Percentiles rank a stretch among this genome's conserved stretches.
Conservation (phyloP, 2,888 invertebrate species). For the Neocrepidodera transversa region DNA sequence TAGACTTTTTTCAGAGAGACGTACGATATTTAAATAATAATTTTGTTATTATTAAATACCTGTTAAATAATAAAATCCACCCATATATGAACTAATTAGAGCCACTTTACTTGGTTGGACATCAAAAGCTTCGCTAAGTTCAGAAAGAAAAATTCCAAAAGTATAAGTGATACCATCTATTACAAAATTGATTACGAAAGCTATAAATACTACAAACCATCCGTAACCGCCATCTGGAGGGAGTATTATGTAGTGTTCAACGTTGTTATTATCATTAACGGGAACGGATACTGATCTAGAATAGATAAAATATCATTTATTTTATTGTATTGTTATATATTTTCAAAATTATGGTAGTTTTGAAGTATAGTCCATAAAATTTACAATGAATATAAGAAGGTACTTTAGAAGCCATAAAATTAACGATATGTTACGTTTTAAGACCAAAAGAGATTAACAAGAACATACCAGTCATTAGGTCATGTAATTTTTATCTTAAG, state of each 20-base stretch:
- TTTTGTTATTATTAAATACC: slow-evolving; percentile 48
- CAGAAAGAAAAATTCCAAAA: slow-evolving; percentile 65
- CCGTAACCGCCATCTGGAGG: slow-evolving; percentile 71
- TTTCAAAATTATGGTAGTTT: too few species aligned
- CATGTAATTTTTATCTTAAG: not conserved
- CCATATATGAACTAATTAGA: slow-evolving; percentile 48
- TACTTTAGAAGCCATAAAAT: too few species aligned
- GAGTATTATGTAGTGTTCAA: slow-evolving; percentile 49
- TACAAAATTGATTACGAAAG: slow-evolving; percentile 65
- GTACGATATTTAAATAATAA: too few species aligned
- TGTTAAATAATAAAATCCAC: slow-evolving; percentile 50
- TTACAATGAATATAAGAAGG: too few species aligned
- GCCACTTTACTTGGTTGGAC: slow-evolving; percentile 48
- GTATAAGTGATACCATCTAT: slow-evolving; percentile 68
- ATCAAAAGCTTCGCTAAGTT: slow-evolving; percentile 48
- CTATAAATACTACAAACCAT: slow-evolving; percentile 65
- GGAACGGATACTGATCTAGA: not conserved
- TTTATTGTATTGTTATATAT: too few species aligned
- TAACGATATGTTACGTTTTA: not conserved
- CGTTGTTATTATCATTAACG: not conserved
- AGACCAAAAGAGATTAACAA: not conserved
- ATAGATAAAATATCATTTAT: not conserved
- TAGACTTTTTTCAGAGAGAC: too few species aligned
- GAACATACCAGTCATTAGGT: not conserved
- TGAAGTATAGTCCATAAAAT: too few species aligned